These are phyloP conservation scores for Nineta flava DNA, from an alignment of 2,888 invertebrate species.

Conservation along the genomic window DNA sequence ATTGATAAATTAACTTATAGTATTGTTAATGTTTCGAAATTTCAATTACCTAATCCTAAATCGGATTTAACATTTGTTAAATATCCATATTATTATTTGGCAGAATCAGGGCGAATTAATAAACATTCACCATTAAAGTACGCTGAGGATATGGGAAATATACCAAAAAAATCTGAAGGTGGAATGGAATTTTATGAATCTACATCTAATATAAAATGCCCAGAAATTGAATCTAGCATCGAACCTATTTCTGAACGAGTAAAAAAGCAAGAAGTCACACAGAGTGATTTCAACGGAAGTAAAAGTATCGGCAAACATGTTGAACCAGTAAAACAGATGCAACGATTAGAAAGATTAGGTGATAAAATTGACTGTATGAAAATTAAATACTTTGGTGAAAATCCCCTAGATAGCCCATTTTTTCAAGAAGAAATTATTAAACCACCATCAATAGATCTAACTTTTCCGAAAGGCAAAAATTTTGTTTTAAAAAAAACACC, in stretches of 20 bases:
- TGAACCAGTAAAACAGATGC: constrained; percentile 23
- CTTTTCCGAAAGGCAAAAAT: constrained; percentile 15
- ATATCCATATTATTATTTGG: constrained; percentile 46
- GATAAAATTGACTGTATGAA: constrained; percentile 61
- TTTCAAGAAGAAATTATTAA: constrained; percentile 40
- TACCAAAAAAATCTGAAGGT: constrained; percentile 47
- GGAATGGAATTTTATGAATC: constrained; percentile 58
- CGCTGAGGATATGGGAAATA: constrained; percentile 41
- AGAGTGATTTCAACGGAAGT: constrained; percentile 13
- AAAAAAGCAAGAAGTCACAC: constrained; percentile 23
- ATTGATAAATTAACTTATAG: constrained; percentile 18
- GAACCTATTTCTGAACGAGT: constrained; percentile 36
- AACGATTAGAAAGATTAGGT: constrained; percentile 45
- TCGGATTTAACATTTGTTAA: constrained; percentile 24
- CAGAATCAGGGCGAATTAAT: constrained; percentile 26
- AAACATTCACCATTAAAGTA: constrained; percentile 48
- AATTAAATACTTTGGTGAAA: constrained; percentile 54
- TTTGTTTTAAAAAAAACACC: constrained; percentile 6
- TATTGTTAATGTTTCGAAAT: constrained; percentile 7
- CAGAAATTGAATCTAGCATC: constrained; percentile 35
- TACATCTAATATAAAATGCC: constrained; percentile 32
- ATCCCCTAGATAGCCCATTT: constrained; percentile 60
- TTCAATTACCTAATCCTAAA: constrained; percentile 11
- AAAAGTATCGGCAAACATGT: constrained; percentile 17
- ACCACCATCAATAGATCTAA: constrained; percentile 28